Evolutionary conservation across 2,113 vertebrate species (phyloP).

Genomic region (Leucoraja erinaceus): DNA sequence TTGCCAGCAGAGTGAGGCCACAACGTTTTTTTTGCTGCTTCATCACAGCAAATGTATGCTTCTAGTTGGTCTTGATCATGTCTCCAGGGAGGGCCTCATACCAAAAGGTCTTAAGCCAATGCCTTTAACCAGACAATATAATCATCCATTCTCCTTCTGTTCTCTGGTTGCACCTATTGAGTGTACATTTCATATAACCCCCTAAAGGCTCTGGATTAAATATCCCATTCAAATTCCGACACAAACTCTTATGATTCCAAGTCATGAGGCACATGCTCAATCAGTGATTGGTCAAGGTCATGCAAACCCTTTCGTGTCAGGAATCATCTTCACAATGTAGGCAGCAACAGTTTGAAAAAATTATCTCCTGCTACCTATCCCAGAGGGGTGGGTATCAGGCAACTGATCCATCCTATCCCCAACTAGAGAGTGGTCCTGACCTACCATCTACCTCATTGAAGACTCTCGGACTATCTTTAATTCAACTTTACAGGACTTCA

Average conservation of each 20-base stretch:
- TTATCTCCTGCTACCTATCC: background rate
- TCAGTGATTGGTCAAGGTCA: background rate
- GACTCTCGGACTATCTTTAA: too few relatives aligned
- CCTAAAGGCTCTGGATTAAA: too few relatives aligned
- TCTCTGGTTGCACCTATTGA: too few relatives aligned
- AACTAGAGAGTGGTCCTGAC: too few relatives aligned
- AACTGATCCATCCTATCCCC: too few relatives aligned
- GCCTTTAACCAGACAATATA: background rate
- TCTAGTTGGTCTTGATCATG: background rate
- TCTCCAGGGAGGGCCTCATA: background rate
- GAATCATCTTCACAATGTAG: background rate
- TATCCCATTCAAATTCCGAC: too few relatives aligned
- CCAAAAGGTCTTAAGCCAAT: background rate
- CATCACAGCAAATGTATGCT: background rate
- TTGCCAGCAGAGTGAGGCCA: background rate
- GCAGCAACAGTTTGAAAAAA: background rate
- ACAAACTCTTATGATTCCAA: too few relatives aligned
- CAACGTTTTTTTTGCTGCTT: background rate
- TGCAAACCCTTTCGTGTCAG: background rate
- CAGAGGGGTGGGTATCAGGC: background rate
- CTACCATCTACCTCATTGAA: too few relatives aligned
- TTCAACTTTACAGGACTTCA: too few relatives aligned
- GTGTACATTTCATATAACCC: too few relatives aligned
- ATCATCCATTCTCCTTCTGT: too few relatives aligned
- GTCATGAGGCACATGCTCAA: too few relatives aligned